Percentiles rank a stretch among this genome's conserved stretches.
These are phyloP conservation scores for Anarrhichthys ocellatus DNA, from an alignment of 2,113 vertebrate genomes.

Conservation along the genomic window DNA sequence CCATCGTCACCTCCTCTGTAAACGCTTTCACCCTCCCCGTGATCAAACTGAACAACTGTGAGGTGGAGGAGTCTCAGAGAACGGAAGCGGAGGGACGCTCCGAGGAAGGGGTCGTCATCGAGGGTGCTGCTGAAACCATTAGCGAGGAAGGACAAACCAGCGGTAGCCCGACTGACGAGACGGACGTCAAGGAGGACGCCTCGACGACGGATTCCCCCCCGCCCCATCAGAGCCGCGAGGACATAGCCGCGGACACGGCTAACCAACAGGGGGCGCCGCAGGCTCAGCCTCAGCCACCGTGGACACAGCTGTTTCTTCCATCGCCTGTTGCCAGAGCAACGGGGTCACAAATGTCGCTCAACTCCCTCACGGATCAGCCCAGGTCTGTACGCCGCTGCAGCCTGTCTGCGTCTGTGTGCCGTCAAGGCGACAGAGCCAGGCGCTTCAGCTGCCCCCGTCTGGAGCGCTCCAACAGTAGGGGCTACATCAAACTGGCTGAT, in stretches of 20 bases:
- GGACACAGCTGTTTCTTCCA: conserved; percentile 77
- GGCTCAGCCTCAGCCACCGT: conserved; percentile 72
- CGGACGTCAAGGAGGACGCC: conserved; percentile 47
- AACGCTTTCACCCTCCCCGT: conserved; percentile 91
- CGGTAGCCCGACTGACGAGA: conserved; percentile 28
- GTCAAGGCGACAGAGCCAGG: conserved; percentile 75
- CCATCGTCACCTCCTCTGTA: conserved; percentile 90
- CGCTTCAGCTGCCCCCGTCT: conserved; percentile 89
- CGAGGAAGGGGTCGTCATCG: conserved; percentile 45
- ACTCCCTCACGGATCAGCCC: conserved; percentile 81
- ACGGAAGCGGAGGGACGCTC: conserved; percentile 46
- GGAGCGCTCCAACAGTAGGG: conserved; percentile 90
- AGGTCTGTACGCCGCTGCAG: conserved; percentile 78
- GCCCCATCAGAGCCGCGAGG: conserved; percentile 55
- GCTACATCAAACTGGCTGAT: conserved; percentile 92
- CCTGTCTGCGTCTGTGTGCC: conserved; percentile 70
- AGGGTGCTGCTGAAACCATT: conserved; percentile 33
- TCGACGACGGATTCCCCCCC: conserved; percentile 28
- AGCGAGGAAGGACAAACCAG: conserved; percentile 47
- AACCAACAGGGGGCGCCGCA: conserved; percentile 78
- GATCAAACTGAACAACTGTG: conserved; percentile 87
- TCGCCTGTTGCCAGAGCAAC: conserved; percentile 71
- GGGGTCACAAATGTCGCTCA: conserved; percentile 81
- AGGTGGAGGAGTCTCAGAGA: conserved; percentile 77
- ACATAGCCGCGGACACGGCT: conserved; percentile 80